Conservation (phyloP, 2,888 invertebrate genomes). For the Euclidia mi region DNA sequence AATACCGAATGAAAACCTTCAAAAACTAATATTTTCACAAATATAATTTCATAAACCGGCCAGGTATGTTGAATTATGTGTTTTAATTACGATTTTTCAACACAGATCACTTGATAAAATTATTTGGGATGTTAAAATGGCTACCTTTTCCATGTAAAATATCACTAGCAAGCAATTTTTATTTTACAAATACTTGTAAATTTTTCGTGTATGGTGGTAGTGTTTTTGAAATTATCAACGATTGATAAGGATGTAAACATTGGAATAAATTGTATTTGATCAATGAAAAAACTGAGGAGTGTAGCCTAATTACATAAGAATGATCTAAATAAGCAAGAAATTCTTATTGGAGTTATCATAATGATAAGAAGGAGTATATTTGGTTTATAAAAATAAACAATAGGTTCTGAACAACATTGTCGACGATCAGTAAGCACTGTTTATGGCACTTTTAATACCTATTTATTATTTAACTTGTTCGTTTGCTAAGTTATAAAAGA, state of each 20-base stretch:
- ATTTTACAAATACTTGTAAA: conserved; percentile 16
- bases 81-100: conserved; percentile 30
- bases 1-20: conserved; percentile 76
- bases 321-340: background rate
- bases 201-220: conserved; percentile 52
- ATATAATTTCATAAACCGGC: conserved; percentile 46
- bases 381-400: no score
- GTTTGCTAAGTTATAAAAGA: no score
- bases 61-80: conserved; percentile 62
- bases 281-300: background rate
- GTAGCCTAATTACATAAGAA: conserved; percentile 39
- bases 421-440: no score
- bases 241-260: conserved; percentile 67
- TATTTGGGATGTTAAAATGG: conserved; percentile 52
- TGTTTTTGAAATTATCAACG: conserved; percentile 49
- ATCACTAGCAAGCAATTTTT: conserved; percentile 29
- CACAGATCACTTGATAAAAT: conserved; percentile 8
- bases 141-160: conserved; percentile 44
- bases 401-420: no score
- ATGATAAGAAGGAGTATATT: no score
- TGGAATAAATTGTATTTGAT: conserved; percentile 9
- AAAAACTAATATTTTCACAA: conserved; percentile 67
- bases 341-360: no score
- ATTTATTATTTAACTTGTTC: no score
- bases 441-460: no score